These are phyloP conservation scores for Myiothlypis coronata DNA, from an alignment of 2,797 vertebrate species.

Conservation along the genomic window DNA sequence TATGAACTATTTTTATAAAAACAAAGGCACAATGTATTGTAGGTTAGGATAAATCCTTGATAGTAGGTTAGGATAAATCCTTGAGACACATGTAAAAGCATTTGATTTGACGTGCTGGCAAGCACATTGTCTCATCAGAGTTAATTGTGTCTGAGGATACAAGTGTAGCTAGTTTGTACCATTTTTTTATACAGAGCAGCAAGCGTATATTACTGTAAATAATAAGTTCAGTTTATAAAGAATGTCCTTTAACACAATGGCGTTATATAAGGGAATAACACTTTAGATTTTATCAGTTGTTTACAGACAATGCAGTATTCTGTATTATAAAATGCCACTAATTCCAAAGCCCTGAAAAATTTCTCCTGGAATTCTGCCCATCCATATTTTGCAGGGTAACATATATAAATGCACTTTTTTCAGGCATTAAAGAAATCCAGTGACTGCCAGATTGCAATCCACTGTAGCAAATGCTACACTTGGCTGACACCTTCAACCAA, in stretches of 20 bases:
- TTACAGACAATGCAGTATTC: neutral
- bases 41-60: neutral
- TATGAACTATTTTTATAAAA: constrained; percentile 1
- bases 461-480: neutral
- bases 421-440: neutral
- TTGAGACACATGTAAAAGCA: neutral
- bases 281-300: neutral
- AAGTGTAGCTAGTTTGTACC: neutral
- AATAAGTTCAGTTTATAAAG: neutral
- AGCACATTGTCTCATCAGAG: neutral
- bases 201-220: neutral
- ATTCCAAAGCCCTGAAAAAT: neutral
- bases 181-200: neutral
- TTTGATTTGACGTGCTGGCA: neutral
- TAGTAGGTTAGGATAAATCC: neutral
- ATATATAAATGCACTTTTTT: neutral
- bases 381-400: neutral
- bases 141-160: neutral
- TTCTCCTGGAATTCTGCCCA: neutral
- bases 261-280: neutral
- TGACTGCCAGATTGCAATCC: neutral
- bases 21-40: neutral
- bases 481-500: neutral
- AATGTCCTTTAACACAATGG: neutral
- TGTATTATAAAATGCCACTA: neutral